These are phyloP conservation scores for Dipodomys merriami DNA, from an alignment of 2,113 vertebrate species.

Conservation along the genomic window DNA sequence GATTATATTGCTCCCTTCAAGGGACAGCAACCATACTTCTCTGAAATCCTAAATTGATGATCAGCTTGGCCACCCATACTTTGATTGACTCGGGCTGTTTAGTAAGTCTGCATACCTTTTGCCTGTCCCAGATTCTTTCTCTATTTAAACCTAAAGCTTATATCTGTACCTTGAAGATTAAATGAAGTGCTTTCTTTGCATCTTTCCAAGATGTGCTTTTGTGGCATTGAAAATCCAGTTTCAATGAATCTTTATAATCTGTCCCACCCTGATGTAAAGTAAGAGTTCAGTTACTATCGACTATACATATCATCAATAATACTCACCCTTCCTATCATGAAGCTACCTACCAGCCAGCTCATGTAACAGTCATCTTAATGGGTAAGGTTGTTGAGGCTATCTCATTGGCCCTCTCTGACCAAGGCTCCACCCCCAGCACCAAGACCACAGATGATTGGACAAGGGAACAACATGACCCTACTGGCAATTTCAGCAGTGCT, in stretches of 20 bases:
- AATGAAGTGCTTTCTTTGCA: no score
- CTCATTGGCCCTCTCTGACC: neutral
- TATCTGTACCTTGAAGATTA: neutral
- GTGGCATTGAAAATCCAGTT: neutral
- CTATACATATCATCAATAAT: neutral
- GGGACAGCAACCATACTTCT: no score
- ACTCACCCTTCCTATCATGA: neutral
- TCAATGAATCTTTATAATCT: neutral
- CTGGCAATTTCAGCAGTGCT: neutral
- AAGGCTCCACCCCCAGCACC: neutral
- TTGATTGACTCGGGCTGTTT: no score
- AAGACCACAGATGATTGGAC: slow-evolving; percentile 31
- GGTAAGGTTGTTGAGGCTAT: neutral
- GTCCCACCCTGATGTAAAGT: neutral
- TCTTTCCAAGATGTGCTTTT: neutral
- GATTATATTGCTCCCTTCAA: no score
- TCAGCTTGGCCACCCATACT: no score
- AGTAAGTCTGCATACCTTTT: no score
- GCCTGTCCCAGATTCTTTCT: no score
- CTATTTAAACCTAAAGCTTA: no score
- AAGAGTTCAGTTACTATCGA: neutral
- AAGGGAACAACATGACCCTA: neutral
- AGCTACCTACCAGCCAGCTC: neutral
- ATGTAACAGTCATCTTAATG: neutral
- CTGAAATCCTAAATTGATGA: no score